These are phyloP conservation scores for Anguilla obscura DNA, from an alignment of 2,797 vertebrate genomes.

Conservation along the genomic window DNA sequence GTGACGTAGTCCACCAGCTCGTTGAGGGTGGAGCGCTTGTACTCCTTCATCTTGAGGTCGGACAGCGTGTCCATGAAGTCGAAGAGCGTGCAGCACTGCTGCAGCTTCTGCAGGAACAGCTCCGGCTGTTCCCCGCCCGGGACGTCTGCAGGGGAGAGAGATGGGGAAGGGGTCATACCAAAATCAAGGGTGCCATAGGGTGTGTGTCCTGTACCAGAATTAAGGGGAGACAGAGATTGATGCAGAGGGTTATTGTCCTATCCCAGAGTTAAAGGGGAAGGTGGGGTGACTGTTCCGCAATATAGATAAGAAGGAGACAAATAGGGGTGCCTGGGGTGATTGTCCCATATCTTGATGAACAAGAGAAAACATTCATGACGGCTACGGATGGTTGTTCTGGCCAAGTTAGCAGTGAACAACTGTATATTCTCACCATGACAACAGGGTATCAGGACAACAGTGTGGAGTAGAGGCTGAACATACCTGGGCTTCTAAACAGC, in stretches of 20 bases:
- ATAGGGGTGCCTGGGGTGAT: too few relatives aligned
- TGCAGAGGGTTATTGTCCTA: not conserved
- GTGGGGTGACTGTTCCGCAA: not conserved
- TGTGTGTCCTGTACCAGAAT: not conserved
- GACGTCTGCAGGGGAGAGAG: conserved; percentile 77
- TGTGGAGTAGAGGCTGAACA: not conserved
- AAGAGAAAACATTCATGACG: not conserved
- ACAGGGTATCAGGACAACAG: not conserved
- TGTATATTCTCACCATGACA: not conserved
- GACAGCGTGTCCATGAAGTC: conserved; percentile 99
- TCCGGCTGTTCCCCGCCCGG: conserved; percentile 95
- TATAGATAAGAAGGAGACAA: too few relatives aligned
- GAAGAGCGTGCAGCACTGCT: conserved; percentile 99
- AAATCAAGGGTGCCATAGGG: not conserved
- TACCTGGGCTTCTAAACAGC: not conserved
- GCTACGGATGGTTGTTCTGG: not conserved
- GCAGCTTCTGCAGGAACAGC: conserved; percentile 99
- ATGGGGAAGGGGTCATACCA: too few relatives aligned
- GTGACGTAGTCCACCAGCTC: conserved; percentile 99
- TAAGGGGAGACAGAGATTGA: not conserved
- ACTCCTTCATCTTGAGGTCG: conserved; percentile 99
- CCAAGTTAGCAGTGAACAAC: not conserved
- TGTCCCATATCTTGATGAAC: not conserved
- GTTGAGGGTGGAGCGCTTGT: conserved; percentile 99
- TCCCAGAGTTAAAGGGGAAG: not conserved